Conservation (phyloP, 1,140 invertebrate species). For the Drosophila ananassae region DNA sequence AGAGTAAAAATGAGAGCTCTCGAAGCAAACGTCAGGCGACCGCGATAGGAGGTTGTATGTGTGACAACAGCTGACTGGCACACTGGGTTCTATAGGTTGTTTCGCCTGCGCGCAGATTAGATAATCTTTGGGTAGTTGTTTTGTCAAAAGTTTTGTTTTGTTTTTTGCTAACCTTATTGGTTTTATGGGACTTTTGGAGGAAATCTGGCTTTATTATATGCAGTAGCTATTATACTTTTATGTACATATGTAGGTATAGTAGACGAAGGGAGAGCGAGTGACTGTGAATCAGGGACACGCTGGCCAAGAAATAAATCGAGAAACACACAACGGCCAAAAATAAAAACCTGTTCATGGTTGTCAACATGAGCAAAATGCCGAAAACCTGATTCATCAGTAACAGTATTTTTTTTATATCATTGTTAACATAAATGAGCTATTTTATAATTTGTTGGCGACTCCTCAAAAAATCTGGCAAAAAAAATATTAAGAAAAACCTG, state of each 20-base stretch:
- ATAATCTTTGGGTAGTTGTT: slow-evolving; percentile 15
- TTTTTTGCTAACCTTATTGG: neutral
- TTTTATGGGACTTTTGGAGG: neutral
- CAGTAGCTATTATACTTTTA: neutral
- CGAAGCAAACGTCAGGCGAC: slow-evolving; percentile 36
- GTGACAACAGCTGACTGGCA: slow-evolving; percentile 64
- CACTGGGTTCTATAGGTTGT: slow-evolving; percentile 19
- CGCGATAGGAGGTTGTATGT: slow-evolving; percentile 16
- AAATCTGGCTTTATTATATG: neutral
- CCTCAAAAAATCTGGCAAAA: neutral
- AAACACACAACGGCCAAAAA: slow-evolving; percentile 26
- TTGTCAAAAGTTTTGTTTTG: neutral
- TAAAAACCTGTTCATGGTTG: slow-evolving; percentile 41
- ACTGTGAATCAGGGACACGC: neutral
- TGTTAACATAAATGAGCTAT: neutral
- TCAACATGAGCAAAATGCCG: neutral
- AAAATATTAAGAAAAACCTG: neutral
- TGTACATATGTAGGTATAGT: neutral
- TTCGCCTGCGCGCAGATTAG: slow-evolving; percentile 28
- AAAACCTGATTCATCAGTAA: neutral
- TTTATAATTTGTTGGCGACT: slow-evolving; percentile 3
- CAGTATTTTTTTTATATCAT: neutral
- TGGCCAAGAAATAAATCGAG: neutral
- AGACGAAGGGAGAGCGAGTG: neutral
- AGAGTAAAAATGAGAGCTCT: slow-evolving; percentile 32